Percentiles rank a stretch among this genome's conserved stretches.
Evolutionary conservation across 2,888 invertebrate genomes (phyloP).

Genomic region (Odontocolon sp.): DNA sequence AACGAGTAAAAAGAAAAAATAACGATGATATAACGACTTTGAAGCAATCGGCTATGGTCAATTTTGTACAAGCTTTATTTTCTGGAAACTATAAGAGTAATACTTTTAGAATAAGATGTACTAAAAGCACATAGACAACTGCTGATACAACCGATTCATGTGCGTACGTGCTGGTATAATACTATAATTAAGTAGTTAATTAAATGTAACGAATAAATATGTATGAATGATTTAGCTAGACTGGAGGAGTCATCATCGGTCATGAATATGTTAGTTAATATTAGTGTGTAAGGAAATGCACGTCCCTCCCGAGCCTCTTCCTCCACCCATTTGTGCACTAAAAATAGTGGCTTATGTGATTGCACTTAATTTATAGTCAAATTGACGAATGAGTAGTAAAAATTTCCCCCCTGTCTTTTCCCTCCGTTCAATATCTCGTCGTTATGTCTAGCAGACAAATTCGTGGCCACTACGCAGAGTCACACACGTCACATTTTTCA

Average conservation of each 20-base stretch:
- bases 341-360: conserved; percentile 13
- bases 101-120: conserved; percentile 59
- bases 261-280: conserved; percentile 26
- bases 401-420: too few relatives aligned
- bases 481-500: too few relatives aligned
- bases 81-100: conserved; percentile 71
- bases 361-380: conserved; percentile 23
- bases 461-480: too few relatives aligned
- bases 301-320: conserved; percentile 2
- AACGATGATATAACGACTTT: conserved; percentile 66
- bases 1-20: conserved; percentile 52
- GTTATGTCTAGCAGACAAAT: too few relatives aligned
- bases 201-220: conserved; percentile 26
- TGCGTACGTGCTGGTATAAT: conserved; percentile 7
- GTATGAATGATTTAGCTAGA: conserved; percentile 26
- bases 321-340: not conserved
- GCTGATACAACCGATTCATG: conserved; percentile 1
- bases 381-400: too few relatives aligned
- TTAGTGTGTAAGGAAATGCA: conserved; percentile 15
- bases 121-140: conserved; percentile 20
- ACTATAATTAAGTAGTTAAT: conserved; percentile 22
- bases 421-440: too few relatives aligned
- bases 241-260: conserved; percentile 13
- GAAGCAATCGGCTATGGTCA: conserved; percentile 80
- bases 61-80: conserved; percentile 80